phyloP scores from a whole-genome alignment of 2,797 vertebrate genomes.

The Knipowitschia caucasica region DNA sequence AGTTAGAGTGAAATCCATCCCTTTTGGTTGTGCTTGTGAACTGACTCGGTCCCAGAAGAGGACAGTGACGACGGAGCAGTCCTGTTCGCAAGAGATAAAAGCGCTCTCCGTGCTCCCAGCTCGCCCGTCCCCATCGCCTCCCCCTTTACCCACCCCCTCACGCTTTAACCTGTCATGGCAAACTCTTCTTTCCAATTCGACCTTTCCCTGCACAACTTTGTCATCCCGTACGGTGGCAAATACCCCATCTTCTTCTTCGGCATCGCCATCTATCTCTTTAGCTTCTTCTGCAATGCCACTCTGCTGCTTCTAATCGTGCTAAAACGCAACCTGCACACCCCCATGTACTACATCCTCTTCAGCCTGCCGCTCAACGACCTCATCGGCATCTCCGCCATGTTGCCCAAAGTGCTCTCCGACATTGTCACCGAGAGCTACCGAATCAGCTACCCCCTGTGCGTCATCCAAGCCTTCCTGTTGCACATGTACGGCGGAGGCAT shows the following conservation, averaged over 20 bases:
- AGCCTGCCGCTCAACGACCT: conserved; percentile 71
- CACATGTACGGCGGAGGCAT: conserved; percentile 75
- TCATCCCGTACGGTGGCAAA: conserved; percentile 59
- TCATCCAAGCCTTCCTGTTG: conserved; percentile 73
- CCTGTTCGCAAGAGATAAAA: not conserved
- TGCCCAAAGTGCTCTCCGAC: conserved; percentile 68
- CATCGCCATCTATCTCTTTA: conserved; percentile 56
- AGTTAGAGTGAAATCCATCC: no score
- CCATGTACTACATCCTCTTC: conserved; percentile 71
- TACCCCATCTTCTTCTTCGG: conserved; percentile 69
- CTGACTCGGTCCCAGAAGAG: not conserved
- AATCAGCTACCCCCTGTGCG: conserved; percentile 67
- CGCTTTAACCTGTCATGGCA: conserved; percentile 49
- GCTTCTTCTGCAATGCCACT: conserved; percentile 64
- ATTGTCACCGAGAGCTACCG: conserved; percentile 51
- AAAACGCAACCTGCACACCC: conserved; percentile 66
- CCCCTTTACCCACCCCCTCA: no score
- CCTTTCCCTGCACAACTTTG: conserved; percentile 61
- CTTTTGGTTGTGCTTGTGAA: not conserved
- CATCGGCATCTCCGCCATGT: conserved; percentile 65
- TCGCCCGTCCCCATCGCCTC: no score
- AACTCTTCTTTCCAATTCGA: conserved; percentile 54
- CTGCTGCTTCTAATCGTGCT: conserved; percentile 65
- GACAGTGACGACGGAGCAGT: not conserved
- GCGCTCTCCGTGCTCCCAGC: no score